Evolutionary conservation across 2,113 vertebrate genomes (phyloP).

Genomic region (Chunga burmeisteri): DNA sequence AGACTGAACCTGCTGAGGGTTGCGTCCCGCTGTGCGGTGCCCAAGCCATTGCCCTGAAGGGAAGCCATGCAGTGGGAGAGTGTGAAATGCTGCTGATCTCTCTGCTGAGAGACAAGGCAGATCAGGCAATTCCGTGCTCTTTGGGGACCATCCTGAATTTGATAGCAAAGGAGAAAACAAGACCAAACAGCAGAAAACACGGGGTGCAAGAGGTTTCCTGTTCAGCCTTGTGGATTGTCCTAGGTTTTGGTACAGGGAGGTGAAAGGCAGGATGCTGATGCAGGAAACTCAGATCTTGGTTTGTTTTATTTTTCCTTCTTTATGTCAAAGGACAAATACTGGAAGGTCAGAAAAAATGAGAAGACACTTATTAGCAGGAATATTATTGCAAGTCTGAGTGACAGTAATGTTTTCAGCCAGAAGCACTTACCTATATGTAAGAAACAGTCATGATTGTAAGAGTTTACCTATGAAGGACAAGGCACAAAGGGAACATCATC

Average conservation of each 20-base stretch:
- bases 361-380: background rate
- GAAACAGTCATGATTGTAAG: background rate
- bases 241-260: background rate
- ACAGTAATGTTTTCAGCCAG: background rate
- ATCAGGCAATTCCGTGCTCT: background rate
- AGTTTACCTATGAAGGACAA: background rate
- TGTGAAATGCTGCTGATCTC: background rate
- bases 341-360: background rate
- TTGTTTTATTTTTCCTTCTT: background rate
- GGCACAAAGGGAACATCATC: background rate
- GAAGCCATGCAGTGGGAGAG: background rate
- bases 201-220: background rate
- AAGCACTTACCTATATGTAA: background rate
- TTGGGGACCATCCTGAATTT: background rate
- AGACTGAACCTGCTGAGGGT: background rate
- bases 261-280: background rate
- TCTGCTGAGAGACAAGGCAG: background rate
- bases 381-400: background rate
- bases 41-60: background rate
- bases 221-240: background rate
- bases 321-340: background rate
- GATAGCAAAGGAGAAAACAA: background rate
- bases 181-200: background rate
- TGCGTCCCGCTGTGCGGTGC: fast-evolving
- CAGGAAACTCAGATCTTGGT: background rate